Evolutionary conservation across 2,113 vertebrate species (phyloP), one percentile per base, ranked within the genome.

Genomic region (Myrmecobius fasciatus): DNA sequence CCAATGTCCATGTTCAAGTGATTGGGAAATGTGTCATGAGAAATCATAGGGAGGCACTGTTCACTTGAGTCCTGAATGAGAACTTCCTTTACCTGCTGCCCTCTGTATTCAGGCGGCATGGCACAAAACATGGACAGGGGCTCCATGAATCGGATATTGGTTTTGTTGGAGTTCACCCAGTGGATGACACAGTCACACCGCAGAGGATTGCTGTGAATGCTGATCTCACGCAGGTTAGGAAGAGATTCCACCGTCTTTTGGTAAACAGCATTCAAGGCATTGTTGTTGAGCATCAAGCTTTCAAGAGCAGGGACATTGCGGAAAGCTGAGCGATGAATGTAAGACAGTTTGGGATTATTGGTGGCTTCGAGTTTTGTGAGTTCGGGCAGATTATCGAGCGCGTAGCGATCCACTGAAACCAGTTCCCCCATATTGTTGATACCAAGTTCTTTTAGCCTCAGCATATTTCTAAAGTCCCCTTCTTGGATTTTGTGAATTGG

Each of bases 401-500:
- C 99, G 0, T 99, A 99, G 53, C 98, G 98, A 8, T 99, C 99
- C 20, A 99, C 98, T 5, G 99, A 99, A 89, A 99, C 99, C 0
- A 99, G 98, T n/a, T 99, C 99, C 2, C 98, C 99, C 99, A 99
- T 99, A 88, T 99, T 99, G 98, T 99, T 99, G 95, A 99, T 99
- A 0, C 99, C 99, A 7, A 99, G 98, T 96, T 99, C 99, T 97
- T 99, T 99, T 90, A 99, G 96, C 75, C 99, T 98, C 28, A 99
- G 98, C 99, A 99, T 99, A 95, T 99, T 99, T 97, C 98, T 99
- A 97, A 99, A 99, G 98, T 99, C 99, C 0, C 99, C 99, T 98
- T 99, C 99, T 96, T 99, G 99, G 93, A 99, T 99, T 98, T 99
- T 99, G 97, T 99, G 99, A 46, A 99, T 99, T 0, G 99, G 99